These are phyloP conservation scores for Fregata magnificens DNA, from an alignment of 2,113 vertebrate genomes.

Conservation along the genomic window DNA sequence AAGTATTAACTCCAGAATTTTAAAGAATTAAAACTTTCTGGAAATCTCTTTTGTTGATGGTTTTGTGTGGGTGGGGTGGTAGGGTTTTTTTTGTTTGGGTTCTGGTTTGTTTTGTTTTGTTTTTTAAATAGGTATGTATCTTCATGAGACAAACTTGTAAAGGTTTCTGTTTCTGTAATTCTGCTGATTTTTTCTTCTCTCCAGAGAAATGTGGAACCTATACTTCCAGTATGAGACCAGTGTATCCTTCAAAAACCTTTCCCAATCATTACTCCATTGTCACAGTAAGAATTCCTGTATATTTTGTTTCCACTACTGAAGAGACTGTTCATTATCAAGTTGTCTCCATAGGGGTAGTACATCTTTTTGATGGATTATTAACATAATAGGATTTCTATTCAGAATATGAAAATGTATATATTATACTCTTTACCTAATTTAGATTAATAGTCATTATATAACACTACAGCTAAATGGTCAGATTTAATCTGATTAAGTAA, in stretches of 20 bases:
- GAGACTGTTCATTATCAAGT: neutral
- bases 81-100: neutral
- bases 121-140: neutral
- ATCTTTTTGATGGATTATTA: neutral
- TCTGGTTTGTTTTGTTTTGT: neutral
- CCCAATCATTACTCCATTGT: slow-evolving; percentile 97
- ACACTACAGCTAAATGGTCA: neutral
- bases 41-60: neutral
- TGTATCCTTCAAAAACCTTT: slow-evolving; percentile 97
- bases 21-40: neutral
- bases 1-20: neutral
- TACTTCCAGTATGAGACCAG: slow-evolving; percentile 83
- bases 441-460: neutral
- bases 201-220: slow-evolving; percentile 86
- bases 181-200: neutral
- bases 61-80: neutral
- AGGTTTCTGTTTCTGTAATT: neutral
- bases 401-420: neutral
- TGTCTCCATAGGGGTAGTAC: neutral
- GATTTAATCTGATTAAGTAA: neutral
- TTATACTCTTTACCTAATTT: neutral
- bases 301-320: neutral
- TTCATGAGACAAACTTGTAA: neutral
- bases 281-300: slow-evolving; percentile 80
- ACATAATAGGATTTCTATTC: neutral